Evolutionary conservation across 2,888 invertebrate genomes (phyloP).

Genomic region (Andrena chrysosceles): DNA sequence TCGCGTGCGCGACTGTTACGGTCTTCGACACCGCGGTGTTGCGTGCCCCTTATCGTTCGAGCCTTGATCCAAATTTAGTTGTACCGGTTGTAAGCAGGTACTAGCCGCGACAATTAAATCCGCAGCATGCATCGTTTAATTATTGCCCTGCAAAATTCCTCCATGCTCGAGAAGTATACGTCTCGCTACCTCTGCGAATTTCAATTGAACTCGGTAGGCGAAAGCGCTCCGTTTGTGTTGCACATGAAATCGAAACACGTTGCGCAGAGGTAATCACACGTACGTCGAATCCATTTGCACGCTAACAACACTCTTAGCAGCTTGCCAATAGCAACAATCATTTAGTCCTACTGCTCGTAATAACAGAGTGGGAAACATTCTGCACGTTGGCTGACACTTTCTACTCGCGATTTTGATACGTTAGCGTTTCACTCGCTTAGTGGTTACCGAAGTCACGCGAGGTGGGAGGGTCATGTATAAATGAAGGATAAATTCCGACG

Average conservation of each 20-base stretch:
- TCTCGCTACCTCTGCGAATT: slow-evolving; percentile 3
- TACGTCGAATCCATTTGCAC: neutral
- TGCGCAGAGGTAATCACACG: neutral
- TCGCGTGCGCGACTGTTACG: slow-evolving; percentile 17
- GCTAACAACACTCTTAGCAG: slow-evolving; percentile 6
- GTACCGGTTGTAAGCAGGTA: neutral
- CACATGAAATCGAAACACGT: neutral
- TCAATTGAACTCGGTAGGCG: neutral
- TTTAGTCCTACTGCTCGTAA: slow-evolving; percentile 27
- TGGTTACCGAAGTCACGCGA: too few relatives aligned
- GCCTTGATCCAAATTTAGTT: slow-evolving; percentile 50
- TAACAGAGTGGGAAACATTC: slow-evolving; percentile 34
- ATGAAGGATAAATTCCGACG: too few relatives aligned
- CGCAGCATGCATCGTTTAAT: slow-evolving; percentile 17
- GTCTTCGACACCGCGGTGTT: slow-evolving; percentile 32
- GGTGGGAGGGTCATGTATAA: too few relatives aligned
- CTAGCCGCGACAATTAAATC: neutral
- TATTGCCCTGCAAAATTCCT: neutral
- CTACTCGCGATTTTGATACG: slow-evolving; percentile 20
- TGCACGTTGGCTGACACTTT: slow-evolving; percentile 28
- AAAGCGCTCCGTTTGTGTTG: neutral
- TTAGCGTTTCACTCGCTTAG: slow-evolving; percentile 4
- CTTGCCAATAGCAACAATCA: slow-evolving; percentile 28
- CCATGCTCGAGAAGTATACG: neutral
- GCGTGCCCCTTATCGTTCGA: slow-evolving; percentile 57